phyloP scores from a whole-genome alignment of 1,140 invertebrate genomes.

The Melanaphis sacchari region DNA sequence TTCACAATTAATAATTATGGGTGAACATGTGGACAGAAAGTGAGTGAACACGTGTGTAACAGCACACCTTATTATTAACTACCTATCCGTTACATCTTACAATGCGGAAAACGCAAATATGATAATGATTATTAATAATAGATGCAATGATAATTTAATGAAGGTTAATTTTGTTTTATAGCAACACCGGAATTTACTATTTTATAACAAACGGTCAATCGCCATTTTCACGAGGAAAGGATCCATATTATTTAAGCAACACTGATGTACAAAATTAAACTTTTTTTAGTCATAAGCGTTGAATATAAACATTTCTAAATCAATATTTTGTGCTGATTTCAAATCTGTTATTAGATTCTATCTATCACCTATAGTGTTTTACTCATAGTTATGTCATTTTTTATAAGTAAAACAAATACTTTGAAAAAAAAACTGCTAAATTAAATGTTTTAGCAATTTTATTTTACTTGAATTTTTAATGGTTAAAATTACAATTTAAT shows the following conservation, averaged over 20 bases:
- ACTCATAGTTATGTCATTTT: too few relatives aligned
- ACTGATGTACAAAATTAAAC: too few relatives aligned
- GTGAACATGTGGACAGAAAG: conserved; percentile 58
- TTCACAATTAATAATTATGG: conserved; percentile 15
- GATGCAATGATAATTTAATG: background rate
- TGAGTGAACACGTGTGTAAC: background rate
- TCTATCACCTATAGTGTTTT: background rate
- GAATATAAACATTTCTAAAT: background rate
- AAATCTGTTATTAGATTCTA: background rate
- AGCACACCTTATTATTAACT: background rate
- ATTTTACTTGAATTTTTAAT: too few relatives aligned
- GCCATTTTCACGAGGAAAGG: conserved; percentile 56
- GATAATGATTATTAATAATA: background rate
- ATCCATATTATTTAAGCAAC: background rate
- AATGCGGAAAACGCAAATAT: background rate
- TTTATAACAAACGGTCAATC: conserved; percentile 57
- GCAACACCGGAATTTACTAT: conserved; percentile 57
- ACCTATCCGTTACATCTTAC: background rate
- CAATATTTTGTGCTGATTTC: background rate
- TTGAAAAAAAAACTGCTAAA: too few relatives aligned
- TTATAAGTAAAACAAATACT: too few relatives aligned
- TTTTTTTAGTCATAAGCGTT: background rate
- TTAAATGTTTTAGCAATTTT: too few relatives aligned
- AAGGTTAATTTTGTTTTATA: conserved; percentile 28
- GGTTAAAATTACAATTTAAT: too few relatives aligned